phyloP scores from a whole-genome alignment of 2,888 invertebrate species.

The Malthinus flaveolus region DNA sequence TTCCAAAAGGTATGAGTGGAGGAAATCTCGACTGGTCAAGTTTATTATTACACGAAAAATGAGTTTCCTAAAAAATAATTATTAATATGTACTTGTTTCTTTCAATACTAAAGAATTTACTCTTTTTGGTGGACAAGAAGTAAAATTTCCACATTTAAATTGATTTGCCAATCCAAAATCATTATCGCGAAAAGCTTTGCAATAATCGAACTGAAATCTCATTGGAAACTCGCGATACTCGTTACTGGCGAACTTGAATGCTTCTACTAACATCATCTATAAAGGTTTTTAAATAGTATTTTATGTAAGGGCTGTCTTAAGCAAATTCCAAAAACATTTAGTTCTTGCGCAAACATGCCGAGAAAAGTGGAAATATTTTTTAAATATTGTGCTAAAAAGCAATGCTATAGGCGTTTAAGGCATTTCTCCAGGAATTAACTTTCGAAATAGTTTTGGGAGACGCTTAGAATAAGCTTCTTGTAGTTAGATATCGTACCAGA shows the following conservation, averaged over 20 bases:
- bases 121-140: not conserved
- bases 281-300: too few relatives aligned
- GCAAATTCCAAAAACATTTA: too few relatives aligned
- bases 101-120: not conserved
- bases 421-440: too few relatives aligned
- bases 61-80: not conserved
- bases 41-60: not conserved
- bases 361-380: too few relatives aligned
- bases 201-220: not conserved
- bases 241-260: not conserved
- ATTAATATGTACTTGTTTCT: not conserved
- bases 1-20: not conserved
- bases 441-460: too few relatives aligned
- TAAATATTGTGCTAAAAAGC: too few relatives aligned
- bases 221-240: slow-evolving; percentile 1
- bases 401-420: too few relatives aligned
- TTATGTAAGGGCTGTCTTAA: too few relatives aligned
- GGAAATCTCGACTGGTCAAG: not conserved
- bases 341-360: too few relatives aligned
- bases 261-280: not conserved
- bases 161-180: not conserved
- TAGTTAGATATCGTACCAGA: too few relatives aligned
- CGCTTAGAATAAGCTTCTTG: too few relatives aligned
- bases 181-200: not conserved
- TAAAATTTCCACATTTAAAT: not conserved